These are phyloP conservation scores for Hippolais icterina DNA, from an alignment of 2,113 vertebrate species.

Conservation along the genomic window DNA sequence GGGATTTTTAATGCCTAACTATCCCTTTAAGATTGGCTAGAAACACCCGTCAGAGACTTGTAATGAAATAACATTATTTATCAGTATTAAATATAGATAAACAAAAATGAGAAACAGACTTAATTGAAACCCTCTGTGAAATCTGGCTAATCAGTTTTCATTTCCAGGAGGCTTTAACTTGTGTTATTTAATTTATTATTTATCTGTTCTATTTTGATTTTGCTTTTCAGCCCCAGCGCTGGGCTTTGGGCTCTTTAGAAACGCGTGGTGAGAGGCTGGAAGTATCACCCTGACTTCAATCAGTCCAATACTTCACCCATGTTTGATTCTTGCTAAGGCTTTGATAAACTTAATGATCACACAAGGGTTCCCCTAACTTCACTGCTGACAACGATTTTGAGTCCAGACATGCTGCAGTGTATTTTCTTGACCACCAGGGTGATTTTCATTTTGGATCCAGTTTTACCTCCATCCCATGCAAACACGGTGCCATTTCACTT, in stretches of 20 bases:
- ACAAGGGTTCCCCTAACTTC: neutral
- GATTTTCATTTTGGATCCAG: constrained; percentile 17
- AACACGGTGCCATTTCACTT: constrained; percentile 56
- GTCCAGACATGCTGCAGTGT: neutral
- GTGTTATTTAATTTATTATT: constrained; percentile 69
- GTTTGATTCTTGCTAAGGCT: neutral
- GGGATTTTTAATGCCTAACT: neutral
- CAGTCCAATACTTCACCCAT: neutral
- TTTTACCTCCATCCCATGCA: constrained; percentile 65
- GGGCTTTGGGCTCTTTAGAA: neutral
- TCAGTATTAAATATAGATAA: constrained; percentile 77
- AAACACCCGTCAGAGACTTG: constrained; percentile 37
- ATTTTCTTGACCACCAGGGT: neutral
- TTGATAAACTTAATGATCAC: neutral
- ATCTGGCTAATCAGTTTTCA: constrained; percentile 60
- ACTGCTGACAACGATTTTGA: neutral
- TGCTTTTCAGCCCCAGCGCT: neutral
- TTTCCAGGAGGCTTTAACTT: constrained; percentile 63
- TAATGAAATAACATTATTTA: constrained; percentile 73
- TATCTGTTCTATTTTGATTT: constrained; percentile 51
- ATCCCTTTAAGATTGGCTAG: constrained; percentile 39
- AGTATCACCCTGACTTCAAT: neutral
- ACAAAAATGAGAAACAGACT: constrained; percentile 71
- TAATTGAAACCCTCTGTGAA: constrained; percentile 66
- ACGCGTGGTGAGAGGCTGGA: neutral